These are phyloP conservation scores for Stramonita haemastoma DNA, from an alignment of 2,888 invertebrate species.

Conservation along the genomic window DNA sequence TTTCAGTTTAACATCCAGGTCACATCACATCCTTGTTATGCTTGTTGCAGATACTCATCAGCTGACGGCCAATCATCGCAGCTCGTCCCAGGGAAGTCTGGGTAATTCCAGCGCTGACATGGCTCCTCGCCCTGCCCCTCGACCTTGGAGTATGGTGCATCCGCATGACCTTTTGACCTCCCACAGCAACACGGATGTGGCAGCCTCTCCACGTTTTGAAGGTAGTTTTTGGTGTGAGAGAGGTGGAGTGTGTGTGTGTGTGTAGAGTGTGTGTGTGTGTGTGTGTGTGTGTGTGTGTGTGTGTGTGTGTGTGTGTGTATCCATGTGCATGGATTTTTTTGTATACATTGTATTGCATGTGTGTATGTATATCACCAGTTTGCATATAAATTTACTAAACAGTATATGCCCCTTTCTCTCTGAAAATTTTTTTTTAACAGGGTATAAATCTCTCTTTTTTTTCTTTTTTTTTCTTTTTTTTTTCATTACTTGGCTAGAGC, in stretches of 20 bases:
- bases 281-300: background rate
- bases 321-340: background rate
- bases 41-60: conserved; percentile 51
- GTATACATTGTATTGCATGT: background rate
- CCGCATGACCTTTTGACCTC: conserved; percentile 38
- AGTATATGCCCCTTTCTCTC: no score
- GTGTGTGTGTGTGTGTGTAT: background rate
- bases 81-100: conserved; percentile 69
- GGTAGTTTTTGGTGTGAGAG: conserved; percentile 30
- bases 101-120: conserved; percentile 84
- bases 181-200: conserved; percentile 20
- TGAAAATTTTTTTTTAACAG: no score
- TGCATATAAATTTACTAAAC: background rate
- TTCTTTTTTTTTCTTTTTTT: no score
- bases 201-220: conserved; percentile 42
- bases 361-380: background rate
- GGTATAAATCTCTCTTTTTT: no score
- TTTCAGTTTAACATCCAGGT: background rate
- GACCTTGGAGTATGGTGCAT: conserved; percentile 55
- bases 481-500: no score
- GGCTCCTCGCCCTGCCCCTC: conserved; percentile 83
- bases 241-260: background rate
- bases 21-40: conserved; percentile 2
- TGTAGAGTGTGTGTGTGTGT: background rate
- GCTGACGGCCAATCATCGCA: conserved; percentile 57